Percentiles rank a stretch among this genome's conserved stretches.
Evolutionary conservation across 92 coral and sea anemone species (phyloP).

Genomic region (Heliopora coerulea): DNA sequence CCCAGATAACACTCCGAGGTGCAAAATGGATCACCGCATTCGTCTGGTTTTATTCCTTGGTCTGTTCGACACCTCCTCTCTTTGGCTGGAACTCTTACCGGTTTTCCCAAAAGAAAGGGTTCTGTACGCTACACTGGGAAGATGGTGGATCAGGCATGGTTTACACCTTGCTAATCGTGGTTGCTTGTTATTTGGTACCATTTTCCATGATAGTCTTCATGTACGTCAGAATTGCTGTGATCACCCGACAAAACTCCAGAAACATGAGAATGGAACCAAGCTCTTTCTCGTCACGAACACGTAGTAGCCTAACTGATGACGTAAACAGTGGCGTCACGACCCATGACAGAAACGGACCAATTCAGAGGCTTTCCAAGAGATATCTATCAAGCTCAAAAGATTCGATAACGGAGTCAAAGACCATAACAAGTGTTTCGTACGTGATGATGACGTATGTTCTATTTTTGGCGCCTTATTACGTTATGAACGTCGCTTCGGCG

Average conservation of each 20-base stretch:
- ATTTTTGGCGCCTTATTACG: slow-evolving; percentile 67
- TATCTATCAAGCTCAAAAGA: slow-evolving; percentile 24
- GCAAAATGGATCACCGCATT: slow-evolving; percentile 72
- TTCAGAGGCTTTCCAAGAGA: slow-evolving; percentile 17
- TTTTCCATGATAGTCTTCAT: slow-evolving; percentile 56
- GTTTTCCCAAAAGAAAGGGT: slow-evolving; percentile 72
- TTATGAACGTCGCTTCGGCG: slow-evolving; percentile 62
- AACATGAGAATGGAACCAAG: slow-evolving; percentile 32
- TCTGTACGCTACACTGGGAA: slow-evolving; percentile 76
- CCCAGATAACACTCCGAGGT: slow-evolving; percentile 60
- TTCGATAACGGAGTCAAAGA: slow-evolving; percentile 66
- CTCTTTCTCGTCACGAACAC: slow-evolving; percentile 31
- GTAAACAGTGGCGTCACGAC: slow-evolving; percentile 16
- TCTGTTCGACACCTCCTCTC: slow-evolving; percentile 68
- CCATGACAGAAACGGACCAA: slow-evolving; percentile 51
- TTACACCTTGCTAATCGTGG: slow-evolving; percentile 55
- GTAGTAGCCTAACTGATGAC: slow-evolving; percentile 13
- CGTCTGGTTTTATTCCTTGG: slow-evolving; percentile 74
- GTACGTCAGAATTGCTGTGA: slow-evolving; percentile 75
- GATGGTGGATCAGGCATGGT: slow-evolving; percentile 72
- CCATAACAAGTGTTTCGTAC: slow-evolving; percentile 71
- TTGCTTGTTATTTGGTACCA: slow-evolving; percentile 60
- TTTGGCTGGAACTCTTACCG: slow-evolving; percentile 83
- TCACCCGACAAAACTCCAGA: slow-evolving; percentile 42
- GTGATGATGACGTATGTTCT: slow-evolving; percentile 60